phyloP scores from a whole-genome alignment of 2,113 vertebrate species.

The Scomber colias region DNA sequence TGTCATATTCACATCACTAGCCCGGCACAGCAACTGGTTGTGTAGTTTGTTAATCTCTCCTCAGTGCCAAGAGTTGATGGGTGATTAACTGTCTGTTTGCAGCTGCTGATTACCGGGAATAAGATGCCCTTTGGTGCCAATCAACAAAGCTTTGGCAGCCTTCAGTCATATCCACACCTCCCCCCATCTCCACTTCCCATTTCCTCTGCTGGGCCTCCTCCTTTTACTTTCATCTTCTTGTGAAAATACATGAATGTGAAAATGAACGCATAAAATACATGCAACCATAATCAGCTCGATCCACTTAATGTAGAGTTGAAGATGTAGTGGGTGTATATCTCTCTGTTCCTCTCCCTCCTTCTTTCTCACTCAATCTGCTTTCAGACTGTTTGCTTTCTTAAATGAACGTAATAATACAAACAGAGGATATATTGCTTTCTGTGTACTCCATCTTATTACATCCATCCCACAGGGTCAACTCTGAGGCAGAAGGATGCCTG shows the following conservation, averaged over 20 bases:
- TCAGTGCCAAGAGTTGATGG: background rate
- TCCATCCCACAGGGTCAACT: slow-evolving; percentile 78
- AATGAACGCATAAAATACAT: slow-evolving; percentile 63
- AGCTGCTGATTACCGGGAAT: slow-evolving; percentile 54
- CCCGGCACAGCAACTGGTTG: slow-evolving; percentile 1
- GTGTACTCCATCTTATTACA: slow-evolving; percentile 76
- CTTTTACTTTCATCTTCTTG: slow-evolving; percentile 73
- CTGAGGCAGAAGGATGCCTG: slow-evolving; percentile 59
- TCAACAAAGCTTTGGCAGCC: slow-evolving; percentile 46
- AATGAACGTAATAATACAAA: slow-evolving; percentile 85
- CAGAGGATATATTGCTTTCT: slow-evolving; percentile 83
- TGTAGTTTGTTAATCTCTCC: slow-evolving; percentile 34
- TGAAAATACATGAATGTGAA: slow-evolving; percentile 72
- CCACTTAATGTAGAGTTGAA: slow-evolving; percentile 65
- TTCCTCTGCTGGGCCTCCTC: slow-evolving; percentile 27
- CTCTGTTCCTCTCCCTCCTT: slow-evolving; percentile 4
- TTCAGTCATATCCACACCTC: slow-evolving; percentile 21
- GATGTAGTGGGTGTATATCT: slow-evolving; percentile 45
- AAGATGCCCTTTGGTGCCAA: slow-evolving; percentile 50
- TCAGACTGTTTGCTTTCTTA: slow-evolving; percentile 85
- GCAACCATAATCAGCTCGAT: slow-evolving; percentile 76
- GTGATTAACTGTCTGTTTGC: slow-evolving; percentile 71
- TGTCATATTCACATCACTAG: slow-evolving; percentile 11
- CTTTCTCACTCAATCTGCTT: slow-evolving; percentile 60
- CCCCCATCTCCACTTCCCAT: slow-evolving; percentile 1